These are phyloP conservation scores for Rousettus madagascariensis DNA, from an alignment of 2,797 vertebrate genomes.

Conservation along the genomic window DNA sequence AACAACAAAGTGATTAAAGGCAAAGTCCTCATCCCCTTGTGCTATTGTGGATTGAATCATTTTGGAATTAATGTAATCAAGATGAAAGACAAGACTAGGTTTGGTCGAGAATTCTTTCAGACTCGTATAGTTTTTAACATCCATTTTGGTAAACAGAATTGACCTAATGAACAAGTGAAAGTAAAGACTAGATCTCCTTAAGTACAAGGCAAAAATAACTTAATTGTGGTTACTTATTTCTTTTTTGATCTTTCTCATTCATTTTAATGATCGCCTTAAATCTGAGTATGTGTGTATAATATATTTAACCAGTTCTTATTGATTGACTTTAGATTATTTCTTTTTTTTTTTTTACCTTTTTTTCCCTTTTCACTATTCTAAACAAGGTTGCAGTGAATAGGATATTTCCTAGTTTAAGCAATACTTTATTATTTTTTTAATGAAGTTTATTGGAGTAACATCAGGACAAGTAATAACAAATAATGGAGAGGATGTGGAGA, in stretches of 20 bases:
- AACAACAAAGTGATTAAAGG: conserved; percentile 50
- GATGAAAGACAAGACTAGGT: conserved; percentile 29
- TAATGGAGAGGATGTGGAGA: too few relatives aligned
- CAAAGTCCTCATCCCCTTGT: conserved; percentile 36
- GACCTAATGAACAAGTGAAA: neutral
- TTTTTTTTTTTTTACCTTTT: neutral
- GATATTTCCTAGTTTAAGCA: conserved; percentile 12
- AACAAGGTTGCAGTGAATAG: neutral
- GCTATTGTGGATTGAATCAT: neutral
- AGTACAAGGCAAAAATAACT: neutral
- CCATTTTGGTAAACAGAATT: neutral
- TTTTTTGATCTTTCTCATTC: neutral
- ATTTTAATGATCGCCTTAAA: conserved; percentile 2
- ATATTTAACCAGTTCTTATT: conserved; percentile 27
- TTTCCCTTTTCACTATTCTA: neutral
- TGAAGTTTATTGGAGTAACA: too few relatives aligned
- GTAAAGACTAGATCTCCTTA: neutral
- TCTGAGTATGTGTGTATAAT: neutral
- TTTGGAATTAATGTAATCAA: conserved; percentile 24
- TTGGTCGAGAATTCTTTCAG: conserved; percentile 41
- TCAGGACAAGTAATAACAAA: too few relatives aligned
- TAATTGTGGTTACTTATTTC: neutral
- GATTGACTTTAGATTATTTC: neutral
- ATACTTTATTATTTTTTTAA: neutral
- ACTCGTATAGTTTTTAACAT: neutral